Conservation (phyloP, 2,797 vertebrate species). For the Euthynnus affinis region DNA sequence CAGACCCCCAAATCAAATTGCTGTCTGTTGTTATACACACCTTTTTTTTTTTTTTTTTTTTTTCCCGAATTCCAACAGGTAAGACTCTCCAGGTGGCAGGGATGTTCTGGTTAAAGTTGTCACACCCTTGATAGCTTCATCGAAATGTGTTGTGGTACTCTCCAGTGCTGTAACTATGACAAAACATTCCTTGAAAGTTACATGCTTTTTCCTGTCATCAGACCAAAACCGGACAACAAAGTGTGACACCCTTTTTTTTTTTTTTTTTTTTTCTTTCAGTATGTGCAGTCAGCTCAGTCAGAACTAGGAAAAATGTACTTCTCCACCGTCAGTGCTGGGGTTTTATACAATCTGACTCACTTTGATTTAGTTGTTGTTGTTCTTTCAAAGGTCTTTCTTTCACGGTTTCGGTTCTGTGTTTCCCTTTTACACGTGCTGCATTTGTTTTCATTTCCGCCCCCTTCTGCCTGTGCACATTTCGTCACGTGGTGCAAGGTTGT, state of each 20-base stretch:
- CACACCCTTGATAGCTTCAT: constrained; percentile 6
- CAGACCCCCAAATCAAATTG: no score
- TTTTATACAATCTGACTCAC: constrained; percentile 14
- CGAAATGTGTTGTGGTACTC: neutral
- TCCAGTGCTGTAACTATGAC: neutral
- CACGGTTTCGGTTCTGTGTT: neutral
- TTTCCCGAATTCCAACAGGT: neutral
- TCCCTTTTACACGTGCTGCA: neutral
- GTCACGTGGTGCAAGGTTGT: neutral
- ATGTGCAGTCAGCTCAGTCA: neutral
- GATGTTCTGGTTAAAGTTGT: constrained; percentile 10
- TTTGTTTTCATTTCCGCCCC: constrained; percentile 11
- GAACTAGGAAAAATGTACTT: neutral
- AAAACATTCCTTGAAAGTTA: neutral
- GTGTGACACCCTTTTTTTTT: neutral
- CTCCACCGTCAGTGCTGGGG: neutral
- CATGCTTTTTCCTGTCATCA: neutral
- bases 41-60: no score
- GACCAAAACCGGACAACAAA: neutral
- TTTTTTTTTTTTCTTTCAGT: no score
- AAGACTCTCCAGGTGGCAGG: neutral
- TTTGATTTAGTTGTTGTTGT: constrained; percentile 14
- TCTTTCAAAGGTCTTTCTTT: constrained; percentile 21
- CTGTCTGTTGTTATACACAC: neutral
- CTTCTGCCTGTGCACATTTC: neutral